phyloP scores from a whole-genome alignment of 2,113 vertebrate genomes.

The Lethenteron camtschaticum region DNA sequence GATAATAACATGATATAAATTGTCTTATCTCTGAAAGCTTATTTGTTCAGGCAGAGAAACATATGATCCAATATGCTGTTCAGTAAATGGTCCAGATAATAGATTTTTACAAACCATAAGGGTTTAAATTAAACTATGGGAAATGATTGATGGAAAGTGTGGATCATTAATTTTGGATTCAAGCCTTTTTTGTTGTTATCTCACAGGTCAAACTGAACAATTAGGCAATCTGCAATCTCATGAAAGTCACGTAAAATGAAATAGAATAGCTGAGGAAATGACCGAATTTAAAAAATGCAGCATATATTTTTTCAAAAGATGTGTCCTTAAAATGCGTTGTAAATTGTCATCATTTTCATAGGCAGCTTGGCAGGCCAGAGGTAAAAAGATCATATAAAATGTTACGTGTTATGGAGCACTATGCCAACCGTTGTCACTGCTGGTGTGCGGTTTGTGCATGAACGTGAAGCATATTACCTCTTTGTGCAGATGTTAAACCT shows the following conservation, averaged over 20 bases:
- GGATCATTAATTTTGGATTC: slow-evolving; percentile 5
- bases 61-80: slow-evolving; percentile 6
- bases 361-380: no score
- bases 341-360: no score
- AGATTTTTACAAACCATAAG: slow-evolving; percentile 6
- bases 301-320: no score
- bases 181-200: neutral
- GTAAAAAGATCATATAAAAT: no score
- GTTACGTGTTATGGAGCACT: no score
- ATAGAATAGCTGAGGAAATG: no score
- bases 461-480: no score
- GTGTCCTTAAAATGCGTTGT: no score
- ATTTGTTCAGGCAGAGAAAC: slow-evolving; percentile 6
- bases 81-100: slow-evolving; percentile 5
- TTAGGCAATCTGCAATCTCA: slow-evolving; percentile 1
- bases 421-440: no score
- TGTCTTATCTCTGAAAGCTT: slow-evolving; percentile 6
- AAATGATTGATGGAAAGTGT: slow-evolving; percentile 4
- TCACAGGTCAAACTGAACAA: slow-evolving; percentile 1
- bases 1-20: slow-evolving; percentile 5
- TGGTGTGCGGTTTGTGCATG: no score
- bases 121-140: slow-evolving; percentile 5
- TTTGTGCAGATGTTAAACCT: no score
- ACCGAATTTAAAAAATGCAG: no score
- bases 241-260: neutral